Percentiles rank a stretch among this genome's conserved stretches.
phyloP scores from a whole-genome alignment of 2,113 vertebrate species.

The Sceloporus tristichus region DNA sequence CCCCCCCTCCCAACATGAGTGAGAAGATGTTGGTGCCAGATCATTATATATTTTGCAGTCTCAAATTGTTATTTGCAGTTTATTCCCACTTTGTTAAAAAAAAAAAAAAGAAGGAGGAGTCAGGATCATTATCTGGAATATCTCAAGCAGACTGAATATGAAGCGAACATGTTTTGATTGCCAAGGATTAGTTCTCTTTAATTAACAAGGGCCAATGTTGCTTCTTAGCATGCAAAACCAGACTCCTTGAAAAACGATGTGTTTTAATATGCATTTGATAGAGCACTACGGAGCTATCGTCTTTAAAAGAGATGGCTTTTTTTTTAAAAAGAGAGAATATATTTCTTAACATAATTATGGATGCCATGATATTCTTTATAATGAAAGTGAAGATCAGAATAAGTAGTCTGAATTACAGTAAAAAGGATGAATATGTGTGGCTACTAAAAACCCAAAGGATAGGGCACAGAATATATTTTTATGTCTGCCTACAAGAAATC shows the following conservation, averaged over 20 bases:
- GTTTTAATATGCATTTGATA: constrained; percentile 5
- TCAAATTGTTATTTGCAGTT: background rate
- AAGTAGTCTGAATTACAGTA: background rate
- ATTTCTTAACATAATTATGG: background rate
- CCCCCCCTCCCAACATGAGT: background rate
- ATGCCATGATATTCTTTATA: background rate
- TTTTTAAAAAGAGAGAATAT: background rate
- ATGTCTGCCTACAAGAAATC: background rate
- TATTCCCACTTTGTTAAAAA: background rate
- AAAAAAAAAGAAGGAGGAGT: background rate
- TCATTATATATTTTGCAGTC: background rate
- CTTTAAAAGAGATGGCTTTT: background rate
- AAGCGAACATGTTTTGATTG: constrained; percentile 29
- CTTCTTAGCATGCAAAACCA: constrained; percentile 35
- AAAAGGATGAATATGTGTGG: background rate
- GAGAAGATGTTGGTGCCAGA: background rate
- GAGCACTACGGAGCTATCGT: background rate
- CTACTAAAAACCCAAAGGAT: background rate
- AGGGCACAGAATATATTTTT: no score
- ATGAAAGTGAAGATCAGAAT: background rate
- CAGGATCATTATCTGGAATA: constrained; percentile 21
- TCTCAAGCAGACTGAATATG: constrained; percentile 8
- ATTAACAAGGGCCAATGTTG: constrained; percentile 36
- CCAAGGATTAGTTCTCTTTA: constrained; percentile 33
- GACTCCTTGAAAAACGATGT: background rate